Conservation (phyloP, 2,797 vertebrate genomes). For the Rhinichthys osculus region DNA sequence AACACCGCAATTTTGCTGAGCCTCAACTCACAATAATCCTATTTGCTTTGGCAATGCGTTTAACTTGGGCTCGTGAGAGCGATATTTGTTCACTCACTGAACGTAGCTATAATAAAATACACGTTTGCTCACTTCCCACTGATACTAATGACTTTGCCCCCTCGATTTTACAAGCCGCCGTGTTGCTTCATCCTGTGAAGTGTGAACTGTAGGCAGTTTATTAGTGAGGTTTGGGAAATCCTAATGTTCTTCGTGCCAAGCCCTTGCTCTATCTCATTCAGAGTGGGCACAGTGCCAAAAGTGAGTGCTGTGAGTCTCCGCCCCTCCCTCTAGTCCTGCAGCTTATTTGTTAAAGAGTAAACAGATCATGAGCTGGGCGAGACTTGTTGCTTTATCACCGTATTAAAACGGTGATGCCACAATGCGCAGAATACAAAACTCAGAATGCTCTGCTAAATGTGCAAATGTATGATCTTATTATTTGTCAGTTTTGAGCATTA, state of each 20-base stretch:
- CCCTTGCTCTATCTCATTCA: conserved; percentile 29
- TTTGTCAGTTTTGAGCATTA: background rate
- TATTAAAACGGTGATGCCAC: background rate
- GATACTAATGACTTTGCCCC: conserved; percentile 56
- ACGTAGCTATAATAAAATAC: conserved; percentile 33
- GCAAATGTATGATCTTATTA: background rate
- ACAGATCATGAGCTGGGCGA: background rate
- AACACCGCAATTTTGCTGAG: background rate
- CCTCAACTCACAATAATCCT: conserved; percentile 11
- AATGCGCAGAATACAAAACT: background rate
- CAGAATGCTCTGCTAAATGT: background rate
- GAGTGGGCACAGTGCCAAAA: conserved; percentile 28
- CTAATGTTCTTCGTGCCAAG: conserved; percentile 53
- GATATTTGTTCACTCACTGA: conserved; percentile 27
- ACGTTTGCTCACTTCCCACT: conserved; percentile 47
- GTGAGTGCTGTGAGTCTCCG: conserved; percentile 14
- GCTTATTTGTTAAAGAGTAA: conserved; percentile 54
- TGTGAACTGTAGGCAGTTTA: conserved; percentile 59
- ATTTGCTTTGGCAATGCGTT: conserved; percentile 30
- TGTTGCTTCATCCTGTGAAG: conserved; percentile 56
- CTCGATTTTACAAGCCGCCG: conserved; percentile 57
- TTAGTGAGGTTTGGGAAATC: conserved; percentile 56
- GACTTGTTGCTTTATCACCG: background rate
- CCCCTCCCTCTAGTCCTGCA: conserved; percentile 27
- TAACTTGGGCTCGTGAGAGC: background rate